Percentiles rank a stretch among this genome's conserved stretches.
Conservation (phyloP, 2,888 invertebrate genomes). For the Hyles lineata region DNA sequence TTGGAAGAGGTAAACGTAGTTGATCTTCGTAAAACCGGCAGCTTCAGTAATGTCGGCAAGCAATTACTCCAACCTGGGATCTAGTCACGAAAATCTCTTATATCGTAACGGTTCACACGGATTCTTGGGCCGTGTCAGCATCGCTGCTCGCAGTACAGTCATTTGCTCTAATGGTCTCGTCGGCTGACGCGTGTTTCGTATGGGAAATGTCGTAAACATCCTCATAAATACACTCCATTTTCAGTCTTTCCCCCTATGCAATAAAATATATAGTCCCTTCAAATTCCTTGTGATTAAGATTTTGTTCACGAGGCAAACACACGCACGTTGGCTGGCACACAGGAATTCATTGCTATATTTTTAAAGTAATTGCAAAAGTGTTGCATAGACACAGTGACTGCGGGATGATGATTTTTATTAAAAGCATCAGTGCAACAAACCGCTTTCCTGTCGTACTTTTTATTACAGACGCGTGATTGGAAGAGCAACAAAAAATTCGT, state of each 20-base stretch:
- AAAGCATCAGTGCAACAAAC: background rate
- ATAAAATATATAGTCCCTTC: slow-evolving; percentile 43
- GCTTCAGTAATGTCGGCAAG: slow-evolving; percentile 37
- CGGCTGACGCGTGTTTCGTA: slow-evolving; percentile 42
- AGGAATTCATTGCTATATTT: slow-evolving; percentile 4
- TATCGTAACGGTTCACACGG: slow-evolving; percentile 60
- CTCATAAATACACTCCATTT: slow-evolving; percentile 36
- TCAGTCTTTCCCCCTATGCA: slow-evolving; percentile 39
- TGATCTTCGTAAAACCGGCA: slow-evolving; percentile 35
- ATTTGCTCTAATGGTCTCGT: slow-evolving; percentile 70
- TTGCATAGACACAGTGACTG: background rate
- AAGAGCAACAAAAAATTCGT: slow-evolving; percentile 8
- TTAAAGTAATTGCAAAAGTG: background rate
- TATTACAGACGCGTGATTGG: slow-evolving; percentile 4
- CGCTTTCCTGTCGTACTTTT: background rate
- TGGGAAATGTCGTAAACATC: slow-evolving; percentile 41
- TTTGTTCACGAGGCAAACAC: background rate
- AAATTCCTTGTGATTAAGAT: slow-evolving; percentile 32
- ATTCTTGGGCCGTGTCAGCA: slow-evolving; percentile 62
- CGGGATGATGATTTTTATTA: background rate
- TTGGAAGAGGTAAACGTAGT: slow-evolving; percentile 43
- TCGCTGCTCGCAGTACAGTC: slow-evolving; percentile 59
- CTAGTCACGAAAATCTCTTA: slow-evolving; percentile 70
- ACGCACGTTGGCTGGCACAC: slow-evolving; percentile 4
- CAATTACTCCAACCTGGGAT: slow-evolving; percentile 58